Percentiles rank a stretch among this genome's conserved stretches.
Conservation (phyloP, 2,113 vertebrate species). For the Lycocorax pyrrhopterus region DNA sequence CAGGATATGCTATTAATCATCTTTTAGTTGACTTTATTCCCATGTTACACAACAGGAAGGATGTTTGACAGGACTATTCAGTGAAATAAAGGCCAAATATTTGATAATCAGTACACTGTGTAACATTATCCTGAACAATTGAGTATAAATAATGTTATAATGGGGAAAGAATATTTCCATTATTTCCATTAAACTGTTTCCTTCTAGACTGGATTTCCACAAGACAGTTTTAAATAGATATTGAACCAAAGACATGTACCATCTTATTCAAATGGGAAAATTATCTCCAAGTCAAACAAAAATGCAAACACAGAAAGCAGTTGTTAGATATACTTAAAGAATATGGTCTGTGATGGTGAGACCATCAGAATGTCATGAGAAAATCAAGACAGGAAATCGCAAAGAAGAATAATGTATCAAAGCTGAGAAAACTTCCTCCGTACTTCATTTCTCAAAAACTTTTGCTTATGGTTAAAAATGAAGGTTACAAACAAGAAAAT, state of each 20-base stretch:
- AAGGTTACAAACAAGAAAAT: not conserved
- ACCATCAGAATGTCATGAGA: not conserved
- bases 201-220: not conserved
- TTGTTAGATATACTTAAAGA: not conserved
- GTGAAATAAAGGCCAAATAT: conserved; percentile 36
- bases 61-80: not conserved
- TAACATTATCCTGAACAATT: not conserved
- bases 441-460: not conserved
- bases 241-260: not conserved
- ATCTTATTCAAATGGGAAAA: not conserved
- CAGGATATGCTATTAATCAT: conserved; percentile 16
- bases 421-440: not conserved
- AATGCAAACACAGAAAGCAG: not conserved
- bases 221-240: not conserved
- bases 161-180: not conserved
- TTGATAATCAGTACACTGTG: conserved; percentile 1
- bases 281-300: not conserved
- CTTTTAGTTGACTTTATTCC: not conserved
- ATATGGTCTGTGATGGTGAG: not conserved
- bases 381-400: not conserved
- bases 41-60: conserved; percentile 35
- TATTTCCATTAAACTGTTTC: not conserved
- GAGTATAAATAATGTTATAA: conserved; percentile 25
- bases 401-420: not conserved
- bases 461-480: not conserved